These are phyloP conservation scores for Pteropus rufus DNA, from an alignment of 2,797 vertebrate genomes.

Conservation along the genomic window DNA sequence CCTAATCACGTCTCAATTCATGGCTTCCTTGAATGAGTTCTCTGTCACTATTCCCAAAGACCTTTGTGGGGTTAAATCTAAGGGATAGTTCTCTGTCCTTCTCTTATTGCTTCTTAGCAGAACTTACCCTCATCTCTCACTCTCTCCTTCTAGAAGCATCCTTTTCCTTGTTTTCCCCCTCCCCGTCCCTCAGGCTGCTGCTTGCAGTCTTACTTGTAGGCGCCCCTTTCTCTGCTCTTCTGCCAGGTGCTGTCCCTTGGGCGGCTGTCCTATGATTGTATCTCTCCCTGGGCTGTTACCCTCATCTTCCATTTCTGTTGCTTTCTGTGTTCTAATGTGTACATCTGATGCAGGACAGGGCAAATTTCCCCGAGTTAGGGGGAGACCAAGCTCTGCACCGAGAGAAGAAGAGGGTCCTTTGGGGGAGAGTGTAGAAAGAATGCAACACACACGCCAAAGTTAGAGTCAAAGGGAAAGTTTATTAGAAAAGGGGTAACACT, in stretches of 20 bases:
- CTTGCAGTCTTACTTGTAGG: not conserved
- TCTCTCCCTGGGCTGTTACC: not conserved
- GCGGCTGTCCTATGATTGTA: not conserved
- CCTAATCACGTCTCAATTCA: not conserved
- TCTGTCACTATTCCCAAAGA: not conserved
- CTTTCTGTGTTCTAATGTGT: not conserved
- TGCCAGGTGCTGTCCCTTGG: not conserved
- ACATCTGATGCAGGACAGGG: no score
- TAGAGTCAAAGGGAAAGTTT: no score
- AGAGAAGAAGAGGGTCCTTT: no score
- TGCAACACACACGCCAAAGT: no score
- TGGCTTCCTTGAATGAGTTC: not conserved
- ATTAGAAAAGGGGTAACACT: no score
- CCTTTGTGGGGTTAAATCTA: not conserved
- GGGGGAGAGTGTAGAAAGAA: no score
- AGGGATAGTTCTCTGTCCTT: not conserved
- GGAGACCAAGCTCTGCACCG: no score
- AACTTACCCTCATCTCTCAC: not conserved
- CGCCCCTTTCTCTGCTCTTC: not conserved
- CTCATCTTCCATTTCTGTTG: not conserved
- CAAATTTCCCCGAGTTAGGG: no score
- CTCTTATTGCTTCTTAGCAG: not conserved
- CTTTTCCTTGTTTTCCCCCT: not conserved
- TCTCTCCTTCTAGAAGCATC: not conserved
- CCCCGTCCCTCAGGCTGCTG: not conserved